A percentile compares a stretch with the other conserved stretches of the same genome.
phyloP scores from a whole-genome alignment of 2,797 vertebrate genomes.

The Typhlichthys subterraneus region DNA sequence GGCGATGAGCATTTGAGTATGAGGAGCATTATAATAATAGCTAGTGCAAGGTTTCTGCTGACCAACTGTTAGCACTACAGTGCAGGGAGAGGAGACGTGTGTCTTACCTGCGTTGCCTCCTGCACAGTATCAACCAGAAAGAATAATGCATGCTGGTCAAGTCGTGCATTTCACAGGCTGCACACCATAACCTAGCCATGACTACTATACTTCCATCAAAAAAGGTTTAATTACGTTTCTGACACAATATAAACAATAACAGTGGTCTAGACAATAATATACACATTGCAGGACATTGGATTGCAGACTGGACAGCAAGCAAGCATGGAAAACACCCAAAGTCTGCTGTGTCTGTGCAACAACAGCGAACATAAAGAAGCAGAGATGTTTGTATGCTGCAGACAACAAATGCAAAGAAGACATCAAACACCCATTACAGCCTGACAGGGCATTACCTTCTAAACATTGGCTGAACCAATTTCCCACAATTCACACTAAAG shows the following conservation, averaged over 20 bases:
- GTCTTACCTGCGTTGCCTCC: conserved; percentile 16
- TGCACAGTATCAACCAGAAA: conserved; percentile 12
- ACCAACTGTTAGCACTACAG: not conserved
- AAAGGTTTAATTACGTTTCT: not conserved
- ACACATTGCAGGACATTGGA: conserved; percentile 32
- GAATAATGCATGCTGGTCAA: conserved; percentile 5
- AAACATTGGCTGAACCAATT: conserved; percentile 57
- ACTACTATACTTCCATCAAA: not conserved
- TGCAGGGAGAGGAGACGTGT: conserved; percentile 1
- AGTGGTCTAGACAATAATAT: conserved; percentile 7
- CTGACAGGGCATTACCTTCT: conserved; percentile 56
- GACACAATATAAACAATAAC: not conserved
- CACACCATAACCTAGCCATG: conserved; percentile 3
- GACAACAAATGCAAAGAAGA: conserved; percentile 19
- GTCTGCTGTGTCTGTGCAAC: conserved; percentile 43
- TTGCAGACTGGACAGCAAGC: conserved; percentile 49
- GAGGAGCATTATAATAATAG: not conserved
- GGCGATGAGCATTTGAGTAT: conserved; percentile 1
- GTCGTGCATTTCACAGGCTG: conserved; percentile 15
- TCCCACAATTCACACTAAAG: conserved; percentile 70
- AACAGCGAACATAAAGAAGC: conserved; percentile 25
- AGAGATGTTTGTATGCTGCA: conserved; percentile 21
- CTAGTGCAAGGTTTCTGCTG: not conserved
- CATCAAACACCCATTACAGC: conserved; percentile 27
- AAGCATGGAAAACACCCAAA: conserved; percentile 44